A percentile compares a stretch with the other conserved stretches of the same genome.
Evolutionary conservation across 1,140 invertebrate species (phyloP).

Genomic region (Ceratina australensis): DNA sequence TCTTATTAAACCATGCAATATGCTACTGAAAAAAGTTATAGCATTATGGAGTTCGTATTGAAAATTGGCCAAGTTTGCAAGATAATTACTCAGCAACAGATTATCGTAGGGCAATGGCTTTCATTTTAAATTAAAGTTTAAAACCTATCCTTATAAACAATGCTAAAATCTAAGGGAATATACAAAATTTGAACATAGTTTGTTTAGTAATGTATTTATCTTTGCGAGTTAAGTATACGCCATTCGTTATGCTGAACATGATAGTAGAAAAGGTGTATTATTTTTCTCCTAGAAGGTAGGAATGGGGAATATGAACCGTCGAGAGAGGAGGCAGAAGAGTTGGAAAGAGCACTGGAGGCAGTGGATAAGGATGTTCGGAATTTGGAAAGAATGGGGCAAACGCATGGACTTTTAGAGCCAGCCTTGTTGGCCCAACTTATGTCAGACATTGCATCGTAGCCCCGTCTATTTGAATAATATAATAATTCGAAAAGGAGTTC

Average conservation of each 20-base stretch:
- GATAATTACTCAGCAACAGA: no score
- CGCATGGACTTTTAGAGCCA: conserved; percentile 81
- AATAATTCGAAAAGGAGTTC: conserved; percentile 57
- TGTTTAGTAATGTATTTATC: background rate
- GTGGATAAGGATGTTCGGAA: conserved; percentile 89
- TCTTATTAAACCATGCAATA: no score
- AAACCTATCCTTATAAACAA: no score
- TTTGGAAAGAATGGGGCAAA: conserved; percentile 85
- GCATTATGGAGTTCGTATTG: no score
- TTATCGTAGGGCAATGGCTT: no score
- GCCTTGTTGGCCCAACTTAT: conserved; percentile 77
- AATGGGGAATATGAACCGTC: conserved; percentile 86
- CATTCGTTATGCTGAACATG: background rate
- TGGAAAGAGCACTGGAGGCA: conserved; percentile 90
- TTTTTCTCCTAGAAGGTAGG: conserved; percentile 82
- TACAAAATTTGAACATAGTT: no score
- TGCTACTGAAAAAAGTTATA: no score
- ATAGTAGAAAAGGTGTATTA: conserved; percentile 1
- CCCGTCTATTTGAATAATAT: conserved; percentile 59
- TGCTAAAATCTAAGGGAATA: no score
- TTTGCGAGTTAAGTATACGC: background rate
- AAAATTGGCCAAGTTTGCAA: no score
- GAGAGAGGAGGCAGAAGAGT: conserved; percentile 90
- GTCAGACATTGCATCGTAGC: conserved; percentile 80
- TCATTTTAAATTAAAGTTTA: no score